These are phyloP conservation scores for Dasysyrphus albostriatus DNA, from an alignment of 2,888 invertebrate species.

Conservation along the genomic window DNA sequence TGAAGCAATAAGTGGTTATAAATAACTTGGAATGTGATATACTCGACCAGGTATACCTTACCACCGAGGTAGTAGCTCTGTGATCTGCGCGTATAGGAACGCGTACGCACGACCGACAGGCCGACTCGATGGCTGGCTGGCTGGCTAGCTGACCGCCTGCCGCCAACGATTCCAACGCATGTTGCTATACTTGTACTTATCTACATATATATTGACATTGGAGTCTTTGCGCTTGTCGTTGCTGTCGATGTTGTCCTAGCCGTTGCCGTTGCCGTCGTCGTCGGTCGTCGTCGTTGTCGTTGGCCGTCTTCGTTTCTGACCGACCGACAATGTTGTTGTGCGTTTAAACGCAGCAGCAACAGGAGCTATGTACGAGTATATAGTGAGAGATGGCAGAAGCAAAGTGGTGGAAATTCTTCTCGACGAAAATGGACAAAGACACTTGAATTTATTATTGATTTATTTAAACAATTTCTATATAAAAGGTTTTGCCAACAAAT, in stretches of 20 bases:
- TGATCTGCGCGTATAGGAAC: constrained; percentile 20
- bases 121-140: constrained; percentile 76
- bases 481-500: constrained; percentile 73
- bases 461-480: constrained; percentile 76
- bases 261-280: constrained; percentile 4
- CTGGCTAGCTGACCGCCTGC: constrained; percentile 68
- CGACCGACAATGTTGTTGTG: constrained; percentile 29
- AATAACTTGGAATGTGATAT: constrained; percentile 77
- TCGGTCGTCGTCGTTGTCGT: too few relatives aligned
- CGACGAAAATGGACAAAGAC: constrained; percentile 75
- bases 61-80: constrained; percentile 65
- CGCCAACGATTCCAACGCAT: constrained; percentile 58
- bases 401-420: constrained; percentile 66
- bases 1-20: constrained; percentile 73
- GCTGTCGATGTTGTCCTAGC: constrained; percentile 22
- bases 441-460: constrained; percentile 77
- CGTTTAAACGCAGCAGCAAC: constrained; percentile 25
- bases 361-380: constrained; percentile 16
- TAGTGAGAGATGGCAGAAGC: constrained; percentile 47
- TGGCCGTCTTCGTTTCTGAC: constrained; percentile 31
- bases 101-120: constrained; percentile 75
- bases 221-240: constrained; percentile 57
- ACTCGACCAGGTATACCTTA: constrained; percentile 69
- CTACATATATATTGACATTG: constrained; percentile 42
- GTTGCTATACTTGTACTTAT: constrained; percentile 11